Base-by-base conservation (phyloP, 2,888 invertebrate genomes). In the Aphodius granarius region DNA sequence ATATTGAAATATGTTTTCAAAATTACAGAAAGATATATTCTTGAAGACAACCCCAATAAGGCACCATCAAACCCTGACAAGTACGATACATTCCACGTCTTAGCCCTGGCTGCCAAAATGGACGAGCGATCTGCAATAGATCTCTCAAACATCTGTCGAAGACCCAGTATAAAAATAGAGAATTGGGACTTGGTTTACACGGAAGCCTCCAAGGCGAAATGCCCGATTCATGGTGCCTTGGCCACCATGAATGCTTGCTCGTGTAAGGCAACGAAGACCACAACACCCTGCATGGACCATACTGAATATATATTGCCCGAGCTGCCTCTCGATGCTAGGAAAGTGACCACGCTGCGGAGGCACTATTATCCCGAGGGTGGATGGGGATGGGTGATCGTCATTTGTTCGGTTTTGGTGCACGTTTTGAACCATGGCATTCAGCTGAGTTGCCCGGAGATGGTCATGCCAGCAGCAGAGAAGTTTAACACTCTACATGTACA, bases 301-400 rank as follows among this genome's bases (percentile, higher is more conserved):
- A 80, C 80, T 63, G 82, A 81, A 71, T 80, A 81, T 74, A 74
- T 82, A 19, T 68, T 81, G 13, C 84, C 83, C 15, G 86, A 86
- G 71, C 81, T 86, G 21, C 86, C 86, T 0, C 76, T 87, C 73
- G 87, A 87, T 76, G 86, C 86, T 15, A 80, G 86, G 21, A 87
- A 87, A 74, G 81, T 81, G 86, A 89, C 78, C 84, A 87, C 81
- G 86, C 78, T 87, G 23, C 90, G 91, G 74, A 88, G 93, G 74
- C 93, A 95, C 82, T 95, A 95, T 88, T 95, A 95, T 86, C 95
- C 95, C 5, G 95, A 95, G 88, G 94, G 95, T 3, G 95, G 95
- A 15, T 95, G 95, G 95, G 95, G 95, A 15, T 95, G 94, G 94
- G 91, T 94, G 74, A 90, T 95, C 77, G 91, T 93, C 73, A 90